A percentile compares a stretch with the other conserved stretches of the same genome.
These are phyloP conservation scores for Caerostris extrusa DNA, from an alignment of 1,140 invertebrate species.

Conservation along the genomic window DNA sequence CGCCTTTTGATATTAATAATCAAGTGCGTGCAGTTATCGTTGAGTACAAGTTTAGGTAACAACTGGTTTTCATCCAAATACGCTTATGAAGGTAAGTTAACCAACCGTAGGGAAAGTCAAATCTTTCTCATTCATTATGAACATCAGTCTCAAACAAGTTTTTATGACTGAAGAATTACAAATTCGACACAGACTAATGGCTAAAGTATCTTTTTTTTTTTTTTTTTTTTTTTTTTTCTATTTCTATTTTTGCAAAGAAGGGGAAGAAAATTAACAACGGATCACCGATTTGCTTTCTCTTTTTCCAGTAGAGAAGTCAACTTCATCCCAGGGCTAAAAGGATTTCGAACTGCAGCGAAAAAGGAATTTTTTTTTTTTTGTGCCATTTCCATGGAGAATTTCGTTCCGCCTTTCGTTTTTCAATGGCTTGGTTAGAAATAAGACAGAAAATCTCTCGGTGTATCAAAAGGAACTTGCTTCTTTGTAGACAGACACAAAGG, in stretches of 20 bases:
- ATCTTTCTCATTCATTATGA: too few relatives aligned
- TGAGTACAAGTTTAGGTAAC: too few relatives aligned
- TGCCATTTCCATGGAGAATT: neutral
- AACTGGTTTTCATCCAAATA: too few relatives aligned
- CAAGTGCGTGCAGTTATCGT: too few relatives aligned
- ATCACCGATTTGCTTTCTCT: neutral
- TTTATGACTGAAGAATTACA: too few relatives aligned
- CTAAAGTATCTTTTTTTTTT: too few relatives aligned
- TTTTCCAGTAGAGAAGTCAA: neutral
- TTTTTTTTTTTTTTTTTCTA: too few relatives aligned
- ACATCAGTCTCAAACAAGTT: too few relatives aligned
- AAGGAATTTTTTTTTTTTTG: neutral
- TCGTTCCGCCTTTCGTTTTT: neutral
- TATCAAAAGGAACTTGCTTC: neutral
- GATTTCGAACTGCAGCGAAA: neutral
- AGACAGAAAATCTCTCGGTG: neutral
- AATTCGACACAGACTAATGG: too few relatives aligned
- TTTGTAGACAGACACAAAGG: neutral
- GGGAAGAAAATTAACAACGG: neutral
- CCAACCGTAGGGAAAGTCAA: too few relatives aligned
- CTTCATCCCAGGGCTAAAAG: slow-evolving; percentile 5
- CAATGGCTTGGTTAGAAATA: neutral
- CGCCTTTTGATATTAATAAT: too few relatives aligned
- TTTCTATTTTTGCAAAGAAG: neutral
- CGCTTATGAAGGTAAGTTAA: too few relatives aligned